Evolutionary conservation across 2,888 invertebrate species (phyloP).

Genomic region (Gryllus longicercus): DNA sequence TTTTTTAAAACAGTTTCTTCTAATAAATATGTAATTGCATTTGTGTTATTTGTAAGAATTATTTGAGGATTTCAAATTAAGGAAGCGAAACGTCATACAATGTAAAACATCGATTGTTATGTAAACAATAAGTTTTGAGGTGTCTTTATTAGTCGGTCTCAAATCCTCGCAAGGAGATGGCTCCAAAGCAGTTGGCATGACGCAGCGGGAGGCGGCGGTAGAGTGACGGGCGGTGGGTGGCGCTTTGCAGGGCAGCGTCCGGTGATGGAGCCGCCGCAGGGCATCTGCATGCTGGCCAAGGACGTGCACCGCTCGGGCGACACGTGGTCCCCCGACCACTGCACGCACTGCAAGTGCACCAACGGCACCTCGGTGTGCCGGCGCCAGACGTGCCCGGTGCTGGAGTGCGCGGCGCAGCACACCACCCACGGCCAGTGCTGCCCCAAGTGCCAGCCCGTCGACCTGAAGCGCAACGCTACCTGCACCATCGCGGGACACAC

Average conservation of each 20-base stretch:
- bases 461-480: conserved; percentile 64
- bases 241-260: conserved; percentile 45
- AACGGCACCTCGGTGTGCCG: conserved; percentile 78
- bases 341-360: conserved; percentile 81
- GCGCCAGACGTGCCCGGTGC: conserved; percentile 81
- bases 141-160: too few relatives aligned
- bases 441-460: conserved; percentile 67
- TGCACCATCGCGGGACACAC: conserved; percentile 61
- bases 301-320: conserved; percentile 47
- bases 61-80: too few relatives aligned
- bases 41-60: too few relatives aligned
- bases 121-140: too few relatives aligned
- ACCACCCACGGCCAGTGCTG: conserved; percentile 68
- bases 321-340: conserved; percentile 55
- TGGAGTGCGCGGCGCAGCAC: conserved; percentile 75
- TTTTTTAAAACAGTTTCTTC: too few relatives aligned
- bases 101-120: too few relatives aligned
- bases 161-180: too few relatives aligned
- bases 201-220: too few relatives aligned
- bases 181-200: too few relatives aligned
- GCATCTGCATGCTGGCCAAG: conserved; percentile 67
- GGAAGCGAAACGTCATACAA: too few relatives aligned
- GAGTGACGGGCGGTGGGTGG: neutral
- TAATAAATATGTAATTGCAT: too few relatives aligned
- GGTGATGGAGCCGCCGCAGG: conserved; percentile 51